These are phyloP conservation scores for Panthera tigris DNA, from an alignment of 2,113 vertebrate species.

Conservation along the genomic window DNA sequence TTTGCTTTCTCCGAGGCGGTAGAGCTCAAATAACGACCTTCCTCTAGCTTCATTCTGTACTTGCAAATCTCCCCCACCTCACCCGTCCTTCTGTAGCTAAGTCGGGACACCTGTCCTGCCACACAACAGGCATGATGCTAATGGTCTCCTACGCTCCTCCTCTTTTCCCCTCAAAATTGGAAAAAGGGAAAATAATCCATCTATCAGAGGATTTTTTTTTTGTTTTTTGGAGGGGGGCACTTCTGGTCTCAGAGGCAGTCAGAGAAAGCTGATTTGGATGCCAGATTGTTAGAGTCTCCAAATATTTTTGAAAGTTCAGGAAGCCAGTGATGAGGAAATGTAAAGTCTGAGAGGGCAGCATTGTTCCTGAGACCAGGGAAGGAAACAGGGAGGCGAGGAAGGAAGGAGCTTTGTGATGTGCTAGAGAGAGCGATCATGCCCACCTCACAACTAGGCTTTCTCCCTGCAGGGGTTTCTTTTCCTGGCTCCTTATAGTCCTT, in stretches of 20 bases:
- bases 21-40: background rate
- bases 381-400: background rate
- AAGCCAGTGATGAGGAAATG: background rate
- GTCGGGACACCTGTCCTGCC: background rate
- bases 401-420: too few species aligned
- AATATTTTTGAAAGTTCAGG: background rate
- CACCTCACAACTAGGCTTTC: background rate
- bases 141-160: background rate
- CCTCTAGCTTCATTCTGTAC: background rate
- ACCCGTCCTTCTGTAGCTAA: background rate
- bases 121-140: background rate
- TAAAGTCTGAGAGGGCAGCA: background rate
- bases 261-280: background rate
- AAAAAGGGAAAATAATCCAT: background rate
- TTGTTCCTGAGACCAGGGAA: background rate
- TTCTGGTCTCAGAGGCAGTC: background rate
- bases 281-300: constrained; percentile 61
- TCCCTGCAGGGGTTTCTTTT: background rate
- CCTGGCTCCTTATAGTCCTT: accelerated
- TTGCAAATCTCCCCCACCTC: background rate
- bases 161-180: too few species aligned
- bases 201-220: background rate
- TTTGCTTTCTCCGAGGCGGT: background rate
- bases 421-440: background rate
- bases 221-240: background rate